Percentiles rank a stretch among this genome's conserved stretches.
phyloP scores from a whole-genome alignment of 2,888 invertebrate species.

The Thereva nobilitata region DNA sequence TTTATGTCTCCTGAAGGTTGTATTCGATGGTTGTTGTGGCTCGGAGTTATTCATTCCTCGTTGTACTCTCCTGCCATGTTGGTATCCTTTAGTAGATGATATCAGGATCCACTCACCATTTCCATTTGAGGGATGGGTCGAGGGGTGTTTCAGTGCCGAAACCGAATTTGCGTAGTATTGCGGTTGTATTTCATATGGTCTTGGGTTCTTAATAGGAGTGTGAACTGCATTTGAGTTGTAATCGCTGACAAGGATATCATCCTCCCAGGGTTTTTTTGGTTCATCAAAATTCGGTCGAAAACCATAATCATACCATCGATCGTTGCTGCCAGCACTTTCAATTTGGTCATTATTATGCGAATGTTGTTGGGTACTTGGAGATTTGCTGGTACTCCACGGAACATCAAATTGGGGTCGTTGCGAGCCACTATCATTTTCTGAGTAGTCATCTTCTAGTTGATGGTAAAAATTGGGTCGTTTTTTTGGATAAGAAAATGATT shows the following conservation, averaged over 20 bases:
- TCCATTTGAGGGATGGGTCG: slow-evolving; percentile 66
- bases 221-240: slow-evolving; percentile 27
- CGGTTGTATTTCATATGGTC: neutral
- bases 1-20: slow-evolving; percentile 61
- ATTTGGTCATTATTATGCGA: slow-evolving; percentile 15
- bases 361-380: neutral
- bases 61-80: slow-evolving; percentile 56
- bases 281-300: slow-evolving; percentile 34
- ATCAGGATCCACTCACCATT: slow-evolving; percentile 79
- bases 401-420: neutral
- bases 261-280: slow-evolving; percentile 16
- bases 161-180: neutral
- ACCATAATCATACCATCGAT: slow-evolving; percentile 41
- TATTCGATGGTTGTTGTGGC: slow-evolving; percentile 33
- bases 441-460: slow-evolving; percentile 31
- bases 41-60: slow-evolving; percentile 23
- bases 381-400: slow-evolving; percentile 27
- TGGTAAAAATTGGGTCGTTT: slow-evolving; percentile 25
- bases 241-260: slow-evolving; percentile 25
- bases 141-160: slow-evolving; percentile 55
- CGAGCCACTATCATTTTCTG: slow-evolving; percentile 11
- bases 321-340: slow-evolving; percentile 24
- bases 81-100: slow-evolving; percentile 77
- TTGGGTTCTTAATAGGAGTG: slow-evolving; percentile 14
- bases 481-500: neutral